phyloP scores from a whole-genome alignment of 1,140 invertebrate species.

The Zaprionus africanus region DNA sequence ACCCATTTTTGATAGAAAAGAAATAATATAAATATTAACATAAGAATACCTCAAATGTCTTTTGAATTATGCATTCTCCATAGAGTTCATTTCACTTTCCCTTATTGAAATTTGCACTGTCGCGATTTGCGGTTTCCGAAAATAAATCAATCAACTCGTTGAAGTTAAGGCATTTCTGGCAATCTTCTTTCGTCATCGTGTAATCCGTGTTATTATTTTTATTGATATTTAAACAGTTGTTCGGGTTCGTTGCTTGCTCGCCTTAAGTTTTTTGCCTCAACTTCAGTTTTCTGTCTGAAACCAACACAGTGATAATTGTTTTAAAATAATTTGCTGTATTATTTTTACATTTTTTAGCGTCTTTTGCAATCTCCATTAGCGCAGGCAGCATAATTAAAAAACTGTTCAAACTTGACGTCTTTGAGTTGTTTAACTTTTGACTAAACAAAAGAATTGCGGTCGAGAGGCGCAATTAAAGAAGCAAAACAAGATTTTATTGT shows the following conservation, averaged over 20 bases:
- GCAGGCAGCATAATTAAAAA: slow-evolving; percentile 68
- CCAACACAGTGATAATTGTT: slow-evolving; percentile 59
- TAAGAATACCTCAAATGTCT: neutral
- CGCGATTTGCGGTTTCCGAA: slow-evolving; percentile 10
- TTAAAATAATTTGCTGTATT: slow-evolving; percentile 49
- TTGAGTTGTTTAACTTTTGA: slow-evolving; percentile 5
- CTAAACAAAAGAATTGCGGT: slow-evolving; percentile 70
- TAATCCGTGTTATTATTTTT: slow-evolving; percentile 59
- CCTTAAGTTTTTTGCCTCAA: neutral
- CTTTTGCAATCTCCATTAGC: slow-evolving; percentile 63
- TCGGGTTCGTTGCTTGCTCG: slow-evolving; percentile 73
- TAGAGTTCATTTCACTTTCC: slow-evolving; percentile 15
- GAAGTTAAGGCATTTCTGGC: neutral
- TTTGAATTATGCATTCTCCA: neutral
- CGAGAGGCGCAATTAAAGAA: slow-evolving; percentile 45
- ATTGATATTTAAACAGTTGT: slow-evolving; percentile 62
- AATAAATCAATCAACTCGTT: slow-evolving; percentile 34
- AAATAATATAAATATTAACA: neutral
- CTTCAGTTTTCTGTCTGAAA: slow-evolving; percentile 25
- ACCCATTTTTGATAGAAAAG: neutral
- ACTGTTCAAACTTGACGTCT: slow-evolving; percentile 54
- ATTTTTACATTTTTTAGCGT: slow-evolving; percentile 47
- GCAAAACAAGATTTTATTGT: slow-evolving; percentile 57
- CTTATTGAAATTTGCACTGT: slow-evolving; percentile 5
- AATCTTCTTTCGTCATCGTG: slow-evolving; percentile 35